These are phyloP conservation scores for Epizoanthus stellaris DNA, from an alignment of 92 coral and sea anemone species.

Conservation along the genomic window DNA sequence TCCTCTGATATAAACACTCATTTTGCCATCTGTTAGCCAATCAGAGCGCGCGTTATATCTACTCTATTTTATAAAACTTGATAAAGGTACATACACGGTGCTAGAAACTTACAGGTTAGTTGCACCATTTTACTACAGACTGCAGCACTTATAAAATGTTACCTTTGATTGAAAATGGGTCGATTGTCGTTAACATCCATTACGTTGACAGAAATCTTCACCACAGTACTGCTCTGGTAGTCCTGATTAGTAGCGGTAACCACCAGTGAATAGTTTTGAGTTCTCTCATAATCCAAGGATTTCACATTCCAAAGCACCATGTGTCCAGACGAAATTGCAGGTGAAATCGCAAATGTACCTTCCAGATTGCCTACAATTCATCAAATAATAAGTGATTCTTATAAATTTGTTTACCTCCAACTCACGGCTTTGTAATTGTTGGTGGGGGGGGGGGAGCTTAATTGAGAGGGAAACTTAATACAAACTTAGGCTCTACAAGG, in stretches of 20 bases:
- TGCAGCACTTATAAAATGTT: not conserved
- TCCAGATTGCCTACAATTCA: conserved; percentile 7
- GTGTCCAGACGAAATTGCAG: not conserved
- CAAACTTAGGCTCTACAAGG: too few relatives aligned
- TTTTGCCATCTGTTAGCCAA: too few relatives aligned
- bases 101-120: too few relatives aligned
- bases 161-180: conserved; percentile 23
- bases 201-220: conserved; percentile 6
- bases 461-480: too few relatives aligned
- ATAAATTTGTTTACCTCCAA: not conserved
- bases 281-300: conserved; percentile 21
- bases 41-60: too few relatives aligned
- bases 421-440: not conserved
- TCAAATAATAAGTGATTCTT: not conserved
- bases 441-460: too few relatives aligned
- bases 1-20: too few relatives aligned
- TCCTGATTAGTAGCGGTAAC: conserved; percentile 26
- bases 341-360: conserved; percentile 21
- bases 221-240: conserved; percentile 7
- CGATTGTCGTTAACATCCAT: conserved; percentile 21
- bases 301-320: conserved; percentile 19
- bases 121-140: too few relatives aligned
- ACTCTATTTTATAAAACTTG: too few relatives aligned
- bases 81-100: too few relatives aligned
- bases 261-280: conserved; percentile 1